Evolutionary conservation across 2,797 vertebrate species (phyloP).

Genomic region (Knipowitschia caucasica): DNA sequence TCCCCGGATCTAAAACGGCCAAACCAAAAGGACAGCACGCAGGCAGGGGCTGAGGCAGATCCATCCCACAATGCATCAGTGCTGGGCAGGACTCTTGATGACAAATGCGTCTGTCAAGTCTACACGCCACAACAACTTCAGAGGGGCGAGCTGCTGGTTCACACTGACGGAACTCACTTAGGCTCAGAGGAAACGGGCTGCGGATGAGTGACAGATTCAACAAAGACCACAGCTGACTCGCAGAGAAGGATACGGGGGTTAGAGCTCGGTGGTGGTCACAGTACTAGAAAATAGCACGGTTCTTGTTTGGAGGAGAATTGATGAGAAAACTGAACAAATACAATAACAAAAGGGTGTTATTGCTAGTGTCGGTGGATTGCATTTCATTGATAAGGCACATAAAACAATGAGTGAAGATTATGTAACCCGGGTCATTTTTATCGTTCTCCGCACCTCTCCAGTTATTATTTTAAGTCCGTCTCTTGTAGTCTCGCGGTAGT

Average conservation of each 20-base stretch:
- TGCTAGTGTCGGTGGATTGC: too few species aligned
- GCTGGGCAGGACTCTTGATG: slow-evolving; percentile 43
- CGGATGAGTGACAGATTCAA: background rate
- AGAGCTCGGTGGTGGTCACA: background rate
- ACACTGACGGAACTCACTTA: slow-evolving; percentile 57
- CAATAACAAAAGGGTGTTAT: too few species aligned
- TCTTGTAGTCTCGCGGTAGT: too few species aligned
- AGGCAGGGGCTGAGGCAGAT: slow-evolving; percentile 6
- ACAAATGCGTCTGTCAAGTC: slow-evolving; percentile 68
- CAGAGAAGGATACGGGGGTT: background rate
- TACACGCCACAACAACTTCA: slow-evolving; percentile 27
- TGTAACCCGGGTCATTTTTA: too few species aligned
- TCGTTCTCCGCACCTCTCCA: too few species aligned
- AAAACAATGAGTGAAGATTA: too few species aligned
- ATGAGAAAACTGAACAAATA: too few species aligned
- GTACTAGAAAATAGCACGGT: background rate
- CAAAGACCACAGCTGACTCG: background rate
- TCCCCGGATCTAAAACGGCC: background rate
- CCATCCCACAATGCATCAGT: slow-evolving; percentile 68
- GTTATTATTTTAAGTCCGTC: too few species aligned
- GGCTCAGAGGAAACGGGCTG: slow-evolving; percentile 7
- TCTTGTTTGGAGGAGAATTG: too few species aligned
- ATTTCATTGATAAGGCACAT: too few species aligned
- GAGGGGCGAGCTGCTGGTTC: slow-evolving; percentile 55
- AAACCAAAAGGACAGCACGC: background rate